These are phyloP conservation scores for Catostylus mosaicus DNA, from an alignment of 30 jellyfish, hydroid and myxozoan species.

Conservation along the genomic window DNA sequence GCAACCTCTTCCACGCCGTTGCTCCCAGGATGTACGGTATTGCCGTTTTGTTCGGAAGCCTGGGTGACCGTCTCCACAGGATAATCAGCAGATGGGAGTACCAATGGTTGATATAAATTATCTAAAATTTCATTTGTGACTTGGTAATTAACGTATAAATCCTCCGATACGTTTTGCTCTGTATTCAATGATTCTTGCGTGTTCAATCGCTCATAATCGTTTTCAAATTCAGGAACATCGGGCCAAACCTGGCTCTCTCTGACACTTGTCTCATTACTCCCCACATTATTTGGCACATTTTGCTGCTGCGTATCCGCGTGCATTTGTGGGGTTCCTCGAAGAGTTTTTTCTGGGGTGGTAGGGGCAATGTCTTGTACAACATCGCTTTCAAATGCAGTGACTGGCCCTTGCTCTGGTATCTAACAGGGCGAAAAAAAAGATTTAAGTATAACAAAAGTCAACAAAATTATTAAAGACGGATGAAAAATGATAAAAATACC, in stretches of 20 bases:
- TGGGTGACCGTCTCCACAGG: neutral
- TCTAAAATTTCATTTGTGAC: neutral
- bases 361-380: neutral
- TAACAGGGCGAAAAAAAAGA: neutral
- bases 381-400: neutral
- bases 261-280: neutral
- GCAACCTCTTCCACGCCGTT: neutral
- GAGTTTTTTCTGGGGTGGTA: too few species aligned
- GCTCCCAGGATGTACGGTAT: neutral
- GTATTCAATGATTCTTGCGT: neutral
- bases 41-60: neutral
- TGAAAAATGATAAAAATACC: too few species aligned
- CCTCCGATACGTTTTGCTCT: neutral
- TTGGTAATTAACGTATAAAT: neutral
- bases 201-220: neutral
- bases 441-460: too few species aligned
- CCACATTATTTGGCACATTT: neutral
- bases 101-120: neutral
- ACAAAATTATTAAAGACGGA: too few species aligned
- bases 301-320: neutral
- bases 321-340: neutral
- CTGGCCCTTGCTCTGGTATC: neutral
- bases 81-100: neutral
- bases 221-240: neutral
- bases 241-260: neutral